These are phyloP conservation scores for Epinotia brunnichana DNA, from an alignment of 2,888 invertebrate species.

Conservation along the genomic window DNA sequence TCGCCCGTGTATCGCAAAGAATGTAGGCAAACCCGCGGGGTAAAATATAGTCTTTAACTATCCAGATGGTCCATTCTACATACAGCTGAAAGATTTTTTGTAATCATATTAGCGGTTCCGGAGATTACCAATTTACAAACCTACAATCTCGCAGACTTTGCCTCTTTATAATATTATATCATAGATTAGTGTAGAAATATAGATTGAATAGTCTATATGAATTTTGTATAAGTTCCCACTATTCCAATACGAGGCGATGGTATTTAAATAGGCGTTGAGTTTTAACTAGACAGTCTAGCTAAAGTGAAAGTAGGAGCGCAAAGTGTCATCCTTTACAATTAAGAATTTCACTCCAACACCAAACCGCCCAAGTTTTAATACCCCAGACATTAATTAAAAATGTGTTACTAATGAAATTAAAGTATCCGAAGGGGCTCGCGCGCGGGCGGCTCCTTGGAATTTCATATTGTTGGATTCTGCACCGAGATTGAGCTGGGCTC, in stretches of 20 bases:
- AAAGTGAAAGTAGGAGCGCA: slow-evolving; percentile 43
- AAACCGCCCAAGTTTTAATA: slow-evolving; percentile 64
- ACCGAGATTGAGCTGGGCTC: slow-evolving; percentile 53
- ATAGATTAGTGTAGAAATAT: no score
- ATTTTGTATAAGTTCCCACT: not conserved
- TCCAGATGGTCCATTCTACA: no score
- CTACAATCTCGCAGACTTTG: no score
- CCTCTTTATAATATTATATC: no score
- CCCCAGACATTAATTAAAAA: slow-evolving; percentile 67
- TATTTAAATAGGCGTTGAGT: slow-evolving; percentile 14
- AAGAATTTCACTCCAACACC: slow-evolving; percentile 55
- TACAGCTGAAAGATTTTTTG: no score
- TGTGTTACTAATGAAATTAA: slow-evolving; percentile 65
- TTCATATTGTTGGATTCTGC: slow-evolving; percentile 58
- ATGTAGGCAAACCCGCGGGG: no score
- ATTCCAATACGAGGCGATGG: not conserved
- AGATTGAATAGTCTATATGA: no score
- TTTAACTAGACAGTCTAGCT: slow-evolving; percentile 22
- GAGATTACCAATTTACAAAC: no score
- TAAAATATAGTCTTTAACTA: no score
- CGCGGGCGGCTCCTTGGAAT: slow-evolving; percentile 54
- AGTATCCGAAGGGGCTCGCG: slow-evolving; percentile 54
- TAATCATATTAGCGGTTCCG: no score
- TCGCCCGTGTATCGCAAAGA: no score
- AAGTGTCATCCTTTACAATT: slow-evolving; percentile 56